These are phyloP conservation scores for Torymus texanus DNA, from an alignment of 2,888 invertebrate species.

Conservation along the genomic window DNA sequence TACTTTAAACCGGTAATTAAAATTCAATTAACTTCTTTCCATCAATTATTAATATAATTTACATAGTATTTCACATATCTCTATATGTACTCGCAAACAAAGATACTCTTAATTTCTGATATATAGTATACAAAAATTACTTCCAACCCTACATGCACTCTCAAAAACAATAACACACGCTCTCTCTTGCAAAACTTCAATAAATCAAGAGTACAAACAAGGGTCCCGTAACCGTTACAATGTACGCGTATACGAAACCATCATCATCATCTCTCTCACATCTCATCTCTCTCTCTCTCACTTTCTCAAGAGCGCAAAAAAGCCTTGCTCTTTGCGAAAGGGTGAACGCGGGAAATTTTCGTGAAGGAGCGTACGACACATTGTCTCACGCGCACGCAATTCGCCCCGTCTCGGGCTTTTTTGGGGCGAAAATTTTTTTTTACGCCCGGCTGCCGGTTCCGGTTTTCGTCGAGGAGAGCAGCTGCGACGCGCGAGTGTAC, in stretches of 20 bases:
- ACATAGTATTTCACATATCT: no score
- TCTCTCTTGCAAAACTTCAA: neutral
- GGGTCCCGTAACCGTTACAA: neutral
- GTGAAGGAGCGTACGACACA: conserved; percentile 45
- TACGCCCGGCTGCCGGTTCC: conserved; percentile 45
- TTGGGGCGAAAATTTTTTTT: conserved; percentile 53
- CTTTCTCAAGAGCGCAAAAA: neutral
- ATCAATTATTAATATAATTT: no score
- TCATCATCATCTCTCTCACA: no score
- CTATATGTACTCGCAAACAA: no score
- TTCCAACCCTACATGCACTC: no score
- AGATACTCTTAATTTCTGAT: no score
- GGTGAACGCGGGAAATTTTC: conserved; percentile 42
- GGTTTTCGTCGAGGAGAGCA: neutral
- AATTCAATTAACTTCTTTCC: no score
- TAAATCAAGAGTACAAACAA: neutral
- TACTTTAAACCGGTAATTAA: no score
- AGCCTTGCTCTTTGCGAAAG: conserved; percentile 13
- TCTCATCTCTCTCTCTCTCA: no score
- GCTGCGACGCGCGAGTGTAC: no score
- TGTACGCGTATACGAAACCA: neutral
- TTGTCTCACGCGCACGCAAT: conserved; percentile 10
- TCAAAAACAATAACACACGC: no score
- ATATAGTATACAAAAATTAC: no score
- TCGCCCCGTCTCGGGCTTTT: conserved; percentile 38